phyloP scores from a whole-genome alignment of 2,888 invertebrate genomes.

The Sylvicola cinctus region DNA sequence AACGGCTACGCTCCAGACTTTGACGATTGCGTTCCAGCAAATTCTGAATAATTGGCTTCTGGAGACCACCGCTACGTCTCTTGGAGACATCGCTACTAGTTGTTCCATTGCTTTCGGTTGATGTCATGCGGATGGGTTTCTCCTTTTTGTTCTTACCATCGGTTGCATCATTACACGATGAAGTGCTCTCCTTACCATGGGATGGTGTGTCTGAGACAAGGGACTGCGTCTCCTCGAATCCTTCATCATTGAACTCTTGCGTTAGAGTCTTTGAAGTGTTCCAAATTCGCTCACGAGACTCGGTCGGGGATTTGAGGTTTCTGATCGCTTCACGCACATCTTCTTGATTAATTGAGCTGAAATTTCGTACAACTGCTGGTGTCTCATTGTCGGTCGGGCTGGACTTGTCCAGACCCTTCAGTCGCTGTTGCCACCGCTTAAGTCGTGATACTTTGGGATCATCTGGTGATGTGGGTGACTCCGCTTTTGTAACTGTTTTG shows the following conservation, averaged over 20 bases:
- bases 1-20: constrained; percentile 13
- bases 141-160: constrained; percentile 26
- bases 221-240: constrained; percentile 79
- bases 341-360: constrained; percentile 47
- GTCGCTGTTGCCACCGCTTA: constrained; percentile 48
- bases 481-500: constrained; percentile 28
- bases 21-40: constrained; percentile 14
- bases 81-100: constrained; percentile 9
- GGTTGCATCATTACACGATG: constrained; percentile 49
- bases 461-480: constrained; percentile 1
- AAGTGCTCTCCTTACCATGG: constrained; percentile 46
- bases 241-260: constrained; percentile 62
- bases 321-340: constrained; percentile 48
- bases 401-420: constrained; percentile 32
- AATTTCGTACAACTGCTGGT: constrained; percentile 33
- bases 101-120: constrained; percentile 28
- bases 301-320: constrained; percentile 39
- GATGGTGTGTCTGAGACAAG: constrained; percentile 71
- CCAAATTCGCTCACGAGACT: constrained; percentile 38
- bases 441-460: constrained; percentile 33
- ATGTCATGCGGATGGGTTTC: constrained; percentile 10
- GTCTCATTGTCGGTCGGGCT: constrained; percentile 20
- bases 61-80: constrained; percentile 5
- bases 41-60: constrained; percentile 11
- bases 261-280: constrained; percentile 21